phyloP scores from a whole-genome alignment of 2,888 invertebrate genomes.

The Ashinkailepas kermadecensis region DNA sequence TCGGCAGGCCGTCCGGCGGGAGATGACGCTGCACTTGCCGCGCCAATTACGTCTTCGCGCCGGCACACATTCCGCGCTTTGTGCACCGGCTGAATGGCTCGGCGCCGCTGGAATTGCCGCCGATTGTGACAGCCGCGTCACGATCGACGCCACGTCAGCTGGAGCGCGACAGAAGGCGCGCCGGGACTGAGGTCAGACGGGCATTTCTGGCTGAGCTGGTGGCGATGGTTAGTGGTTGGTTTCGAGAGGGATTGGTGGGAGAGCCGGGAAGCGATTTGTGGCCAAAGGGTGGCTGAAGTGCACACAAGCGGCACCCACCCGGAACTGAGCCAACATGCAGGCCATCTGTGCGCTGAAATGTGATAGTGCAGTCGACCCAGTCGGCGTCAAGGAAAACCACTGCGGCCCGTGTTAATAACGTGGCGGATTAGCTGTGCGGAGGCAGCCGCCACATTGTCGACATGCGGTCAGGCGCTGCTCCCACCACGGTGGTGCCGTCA shows the following conservation, averaged over 20 bases:
- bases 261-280: too few relatives aligned
- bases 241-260: too few relatives aligned
- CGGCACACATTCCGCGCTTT: constrained; percentile 13
- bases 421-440: too few relatives aligned
- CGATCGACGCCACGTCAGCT: neutral
- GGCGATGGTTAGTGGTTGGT: too few relatives aligned
- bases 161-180: neutral
- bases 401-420: too few relatives aligned
- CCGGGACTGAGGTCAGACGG: neutral
- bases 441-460: too few relatives aligned
- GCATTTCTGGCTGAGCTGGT: neutral
- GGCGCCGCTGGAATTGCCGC: constrained; percentile 11
- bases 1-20: too few relatives aligned
- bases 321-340: neutral
- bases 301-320: neutral
- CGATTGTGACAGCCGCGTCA: constrained; percentile 4
- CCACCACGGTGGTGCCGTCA: too few relatives aligned
- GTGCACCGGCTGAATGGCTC: neutral
- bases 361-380: too few relatives aligned
- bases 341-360: neutral
- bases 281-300: neutral
- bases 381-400: too few relatives aligned
- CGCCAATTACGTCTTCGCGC: neutral
- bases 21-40: neutral
- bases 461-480: too few relatives aligned